Evolutionary conservation across 2,888 invertebrate species (phyloP).

Genomic region (Ophion slaviceki): DNA sequence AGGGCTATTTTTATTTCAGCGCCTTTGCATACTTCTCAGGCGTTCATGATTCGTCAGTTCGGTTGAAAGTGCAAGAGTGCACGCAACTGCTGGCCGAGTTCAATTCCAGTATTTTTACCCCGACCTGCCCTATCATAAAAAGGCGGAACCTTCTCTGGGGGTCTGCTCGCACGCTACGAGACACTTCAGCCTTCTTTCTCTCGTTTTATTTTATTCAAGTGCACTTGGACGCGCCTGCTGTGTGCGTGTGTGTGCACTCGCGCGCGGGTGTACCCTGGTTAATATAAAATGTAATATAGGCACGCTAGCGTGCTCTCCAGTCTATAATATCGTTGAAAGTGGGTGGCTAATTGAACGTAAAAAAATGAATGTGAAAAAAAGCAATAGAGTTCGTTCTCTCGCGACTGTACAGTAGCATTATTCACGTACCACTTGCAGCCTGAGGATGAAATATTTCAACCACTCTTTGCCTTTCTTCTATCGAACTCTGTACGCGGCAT

Average conservation of each 20-base stretch:
- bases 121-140: conserved; percentile 25
- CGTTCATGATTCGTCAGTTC: conserved; percentile 61
- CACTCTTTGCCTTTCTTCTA: conserved; percentile 8
- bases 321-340: conserved; percentile 24
- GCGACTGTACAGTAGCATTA: conserved; percentile 14
- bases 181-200: conserved; percentile 51
- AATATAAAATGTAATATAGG: conserved; percentile 56
- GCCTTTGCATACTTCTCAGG: conserved; percentile 19
- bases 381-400: conserved; percentile 18
- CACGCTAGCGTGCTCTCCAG: conserved; percentile 39
- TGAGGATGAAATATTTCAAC: conserved; percentile 49
- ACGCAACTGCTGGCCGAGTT: not conserved
- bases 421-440: conserved; percentile 22
- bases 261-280: conserved; percentile 8
- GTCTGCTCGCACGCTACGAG: conserved; percentile 27
- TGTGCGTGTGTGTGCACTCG: not conserved
- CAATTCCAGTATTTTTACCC: conserved; percentile 23
- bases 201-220: conserved; percentile 54
- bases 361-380: conserved; percentile 31
- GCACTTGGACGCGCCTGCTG: conserved; percentile 62
- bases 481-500: not conserved
- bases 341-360: conserved; percentile 43
- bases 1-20: not conserved
- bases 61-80: conserved; percentile 46
- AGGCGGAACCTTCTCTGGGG: conserved; percentile 5